These are phyloP conservation scores for Microcaecilia unicolor DNA, from an alignment of 2,797 vertebrate species.

Conservation along the genomic window DNA sequence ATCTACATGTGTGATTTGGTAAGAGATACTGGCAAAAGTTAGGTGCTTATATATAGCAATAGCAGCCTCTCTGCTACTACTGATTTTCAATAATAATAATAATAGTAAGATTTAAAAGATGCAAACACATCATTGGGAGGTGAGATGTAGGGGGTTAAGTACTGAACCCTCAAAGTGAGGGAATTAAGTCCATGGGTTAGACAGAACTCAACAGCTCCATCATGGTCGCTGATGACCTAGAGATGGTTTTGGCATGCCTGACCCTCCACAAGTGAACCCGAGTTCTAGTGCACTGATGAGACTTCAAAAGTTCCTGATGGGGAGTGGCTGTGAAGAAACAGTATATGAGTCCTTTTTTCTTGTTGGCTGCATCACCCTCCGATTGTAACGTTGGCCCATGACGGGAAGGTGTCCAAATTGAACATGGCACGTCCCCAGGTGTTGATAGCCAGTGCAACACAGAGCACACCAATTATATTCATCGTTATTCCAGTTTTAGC, in stretches of 20 bases:
- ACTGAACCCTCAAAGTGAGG: no score
- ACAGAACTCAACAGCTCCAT: not conserved
- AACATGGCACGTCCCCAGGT: conserved; percentile 87
- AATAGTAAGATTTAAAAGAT: no score
- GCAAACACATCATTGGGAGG: no score
- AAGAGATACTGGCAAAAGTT: no score
- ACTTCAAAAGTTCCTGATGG: not conserved
- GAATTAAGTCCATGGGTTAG: no score
- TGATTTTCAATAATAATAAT: no score
- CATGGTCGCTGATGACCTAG: not conserved
- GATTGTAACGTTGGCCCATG: conserved; percentile 79
- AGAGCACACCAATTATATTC: conserved; percentile 83
- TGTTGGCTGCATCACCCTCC: not conserved
- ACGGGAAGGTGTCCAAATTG: conserved; percentile 74
- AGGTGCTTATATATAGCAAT: no score
- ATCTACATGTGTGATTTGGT: no score
- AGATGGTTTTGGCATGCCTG: not conserved
- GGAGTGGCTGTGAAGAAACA: not conserved
- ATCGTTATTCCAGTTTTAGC: conserved; percentile 78
- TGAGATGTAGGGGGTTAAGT: no score
- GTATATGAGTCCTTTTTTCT: not conserved
- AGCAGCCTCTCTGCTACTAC: no score
- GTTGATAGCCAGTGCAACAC: conserved; percentile 83
- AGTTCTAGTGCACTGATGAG: not conserved
- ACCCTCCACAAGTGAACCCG: not conserved